Evolutionary conservation across 2,113 vertebrate species (phyloP).

Genomic region (Coreoperca whiteheadi): DNA sequence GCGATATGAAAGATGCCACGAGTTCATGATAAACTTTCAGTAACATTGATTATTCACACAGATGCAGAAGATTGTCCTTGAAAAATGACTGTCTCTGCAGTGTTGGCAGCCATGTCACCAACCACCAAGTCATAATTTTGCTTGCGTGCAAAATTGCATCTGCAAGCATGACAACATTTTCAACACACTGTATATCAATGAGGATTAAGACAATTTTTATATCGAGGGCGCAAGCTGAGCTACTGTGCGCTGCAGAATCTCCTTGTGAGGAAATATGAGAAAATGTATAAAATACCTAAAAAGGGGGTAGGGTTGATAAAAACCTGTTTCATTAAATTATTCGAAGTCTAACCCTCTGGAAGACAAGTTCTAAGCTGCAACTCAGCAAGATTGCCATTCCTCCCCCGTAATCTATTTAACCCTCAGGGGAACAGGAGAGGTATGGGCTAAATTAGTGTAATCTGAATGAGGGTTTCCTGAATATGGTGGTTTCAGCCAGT

Average conservation of each 20-base stretch:
- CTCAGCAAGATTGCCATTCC: slow-evolving; percentile 75
- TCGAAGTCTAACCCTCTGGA: slow-evolving; percentile 57
- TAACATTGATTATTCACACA: slow-evolving; percentile 75
- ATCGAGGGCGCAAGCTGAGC: slow-evolving; percentile 14
- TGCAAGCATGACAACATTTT: slow-evolving; percentile 73
- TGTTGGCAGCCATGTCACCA: slow-evolving; percentile 70
- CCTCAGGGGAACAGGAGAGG: slow-evolving; percentile 63
- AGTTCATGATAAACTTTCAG: slow-evolving; percentile 71
- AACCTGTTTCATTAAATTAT: slow-evolving; percentile 70
- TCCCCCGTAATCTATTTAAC: slow-evolving; percentile 74
- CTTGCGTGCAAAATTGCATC: slow-evolving; percentile 74
- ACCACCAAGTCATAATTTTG: slow-evolving; percentile 72
- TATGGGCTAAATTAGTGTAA: slow-evolving; percentile 74
- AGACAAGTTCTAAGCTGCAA: slow-evolving; percentile 73
- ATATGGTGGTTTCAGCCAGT: slow-evolving; percentile 63
- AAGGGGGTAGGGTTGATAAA: slow-evolving; percentile 50
- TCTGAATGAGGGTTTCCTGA: slow-evolving; percentile 71
- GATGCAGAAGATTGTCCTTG: slow-evolving; percentile 74
- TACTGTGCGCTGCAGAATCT: slow-evolving; percentile 17
- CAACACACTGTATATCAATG: slow-evolving; percentile 68
- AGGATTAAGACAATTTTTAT: slow-evolving; percentile 70
- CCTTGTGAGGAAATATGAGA: slow-evolving; percentile 33
- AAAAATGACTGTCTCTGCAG: slow-evolving; percentile 71
- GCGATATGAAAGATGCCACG: slow-evolving; percentile 41
- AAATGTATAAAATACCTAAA: slow-evolving; percentile 43